Base-by-base conservation (phyloP, 1,140 invertebrate genomes). In the Liolophura sinensis region DNA sequence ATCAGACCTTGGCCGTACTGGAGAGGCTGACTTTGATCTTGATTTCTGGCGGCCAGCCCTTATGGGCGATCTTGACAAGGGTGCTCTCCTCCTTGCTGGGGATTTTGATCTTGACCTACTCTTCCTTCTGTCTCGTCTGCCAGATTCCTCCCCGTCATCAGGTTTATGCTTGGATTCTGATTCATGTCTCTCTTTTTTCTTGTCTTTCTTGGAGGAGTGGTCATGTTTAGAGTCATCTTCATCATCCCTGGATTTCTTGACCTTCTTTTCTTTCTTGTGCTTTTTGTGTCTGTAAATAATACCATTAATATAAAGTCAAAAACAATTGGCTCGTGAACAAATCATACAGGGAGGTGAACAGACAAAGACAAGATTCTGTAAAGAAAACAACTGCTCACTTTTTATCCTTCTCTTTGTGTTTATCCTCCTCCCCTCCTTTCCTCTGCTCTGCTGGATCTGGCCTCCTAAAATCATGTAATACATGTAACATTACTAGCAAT, bases 201-300 rank as follows among this genome's bases (percentile, higher is more conserved):
- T 50, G 20, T 24, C 47, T 47, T 50, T 61, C n/a, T 20, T 27
- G 22, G 22, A 52, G 22, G 31, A 40, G 31, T 40, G 31, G 31
- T 40, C 31, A 40, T 40, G 31, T 40, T 40, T 40, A 40, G 31
- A 40, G 31, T 40, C 31, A 3, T 40, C 31, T 40, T 40, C 31
- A 40, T 40, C 50, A 15, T 64, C 58, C 47, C 65, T 65, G n/a
- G 66, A 60, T 24, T 65, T 68, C 50, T 67, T 70, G 47, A 57
- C 54, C 22, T 67, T 71, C 22, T 67, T 64, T 31, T 68, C 60
- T 20, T 72, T 72, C 55, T 72, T 72, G 22, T 72, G 70, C 49
- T 72, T 69, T 48, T 72, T 69, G 49, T 68, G 67, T 25, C 70
- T 72, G 24, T 27, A 65, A 47, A 49, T 40, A 40, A 40, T 9